These are phyloP conservation scores for Gobius niger DNA, from an alignment of 2,113 vertebrate genomes.

Conservation along the genomic window DNA sequence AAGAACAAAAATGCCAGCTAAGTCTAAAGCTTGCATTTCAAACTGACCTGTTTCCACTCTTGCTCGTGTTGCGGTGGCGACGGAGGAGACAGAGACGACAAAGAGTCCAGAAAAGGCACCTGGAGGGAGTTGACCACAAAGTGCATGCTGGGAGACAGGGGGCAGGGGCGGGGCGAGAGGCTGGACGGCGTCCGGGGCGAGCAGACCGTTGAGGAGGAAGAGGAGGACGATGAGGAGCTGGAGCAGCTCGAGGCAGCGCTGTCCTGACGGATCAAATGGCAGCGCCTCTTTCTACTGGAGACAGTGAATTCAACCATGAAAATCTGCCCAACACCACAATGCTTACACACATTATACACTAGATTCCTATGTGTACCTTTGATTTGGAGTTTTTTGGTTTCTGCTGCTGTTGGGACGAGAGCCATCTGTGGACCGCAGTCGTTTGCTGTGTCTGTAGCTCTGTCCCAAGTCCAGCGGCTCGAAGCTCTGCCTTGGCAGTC, in stretches of 20 bases:
- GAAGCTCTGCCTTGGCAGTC: slow-evolving; percentile 71
- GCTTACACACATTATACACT: no score
- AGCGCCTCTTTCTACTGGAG: slow-evolving; percentile 44
- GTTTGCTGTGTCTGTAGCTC: slow-evolving; percentile 45
- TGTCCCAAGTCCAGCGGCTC: slow-evolving; percentile 56
- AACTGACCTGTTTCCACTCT: slow-evolving; percentile 91
- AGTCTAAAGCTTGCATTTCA: no score
- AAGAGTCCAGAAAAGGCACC: slow-evolving; percentile 74
- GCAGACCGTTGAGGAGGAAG: slow-evolving; percentile 67
- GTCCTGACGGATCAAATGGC: slow-evolving; percentile 47
- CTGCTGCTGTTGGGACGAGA: slow-evolving; percentile 52
- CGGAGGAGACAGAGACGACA: slow-evolving; percentile 57
- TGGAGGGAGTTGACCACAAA: slow-evolving; percentile 55
- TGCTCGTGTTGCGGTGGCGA: slow-evolving; percentile 67
- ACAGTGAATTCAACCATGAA: neutral
- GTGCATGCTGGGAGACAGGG: slow-evolving; percentile 53
- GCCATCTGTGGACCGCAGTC: slow-evolving; percentile 24
- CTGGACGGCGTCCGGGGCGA: slow-evolving; percentile 60
- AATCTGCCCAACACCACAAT: neutral
- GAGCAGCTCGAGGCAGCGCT: slow-evolving; percentile 64
- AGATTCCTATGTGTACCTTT: slow-evolving; percentile 33
- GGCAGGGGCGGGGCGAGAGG: slow-evolving; percentile 47
- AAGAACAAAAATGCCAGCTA: no score
- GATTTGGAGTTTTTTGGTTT: slow-evolving; percentile 43
- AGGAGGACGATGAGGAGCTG: slow-evolving; percentile 70